phyloP scores from a whole-genome alignment of 2,113 vertebrate genomes.

The Chitala chitala region DNA sequence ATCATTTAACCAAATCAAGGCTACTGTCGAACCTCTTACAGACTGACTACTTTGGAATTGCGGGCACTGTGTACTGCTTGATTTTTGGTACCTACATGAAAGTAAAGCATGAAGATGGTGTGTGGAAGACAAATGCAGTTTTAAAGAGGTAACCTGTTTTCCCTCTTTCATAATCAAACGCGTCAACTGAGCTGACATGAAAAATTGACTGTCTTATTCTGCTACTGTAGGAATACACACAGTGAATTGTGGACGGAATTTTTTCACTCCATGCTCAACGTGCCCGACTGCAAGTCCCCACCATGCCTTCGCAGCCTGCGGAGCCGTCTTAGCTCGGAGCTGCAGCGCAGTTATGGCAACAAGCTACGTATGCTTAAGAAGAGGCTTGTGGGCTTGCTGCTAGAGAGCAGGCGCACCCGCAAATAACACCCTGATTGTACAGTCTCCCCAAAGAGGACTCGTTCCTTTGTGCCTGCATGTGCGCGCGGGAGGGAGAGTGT shows the following conservation, averaged over 20 bases:
- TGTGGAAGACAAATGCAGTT: slow-evolving; percentile 74
- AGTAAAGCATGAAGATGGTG: slow-evolving; percentile 64
- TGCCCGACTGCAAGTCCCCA: slow-evolving; percentile 61
- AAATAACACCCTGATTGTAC: slow-evolving; percentile 36
- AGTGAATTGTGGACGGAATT: slow-evolving; percentile 79
- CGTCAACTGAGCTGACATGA: not conserved
- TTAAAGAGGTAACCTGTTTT: slow-evolving; percentile 72
- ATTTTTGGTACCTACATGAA: slow-evolving; percentile 91
- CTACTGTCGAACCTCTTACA: slow-evolving; percentile 39
- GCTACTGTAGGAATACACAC: slow-evolving; percentile 69
- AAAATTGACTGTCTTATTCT: not conserved
- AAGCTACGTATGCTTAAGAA: slow-evolving; percentile 73
- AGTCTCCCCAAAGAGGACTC: no score
- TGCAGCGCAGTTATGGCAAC: slow-evolving; percentile 63
- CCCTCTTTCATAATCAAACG: not conserved
- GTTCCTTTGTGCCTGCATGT: no score
- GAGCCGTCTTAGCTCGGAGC: slow-evolving; percentile 51
- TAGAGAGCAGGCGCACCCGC: slow-evolving; percentile 63
- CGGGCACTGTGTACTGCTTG: slow-evolving; percentile 86
- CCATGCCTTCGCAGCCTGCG: slow-evolving; percentile 62
- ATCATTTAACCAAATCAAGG: not conserved
- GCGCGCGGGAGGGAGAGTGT: no score
- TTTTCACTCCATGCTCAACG: slow-evolving; percentile 79
- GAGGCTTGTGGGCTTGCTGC: slow-evolving; percentile 73
- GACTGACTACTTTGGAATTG: slow-evolving; percentile 89